Conservation (phyloP, 2,797 vertebrate genomes). For the Alfaro cultratus region DNA sequence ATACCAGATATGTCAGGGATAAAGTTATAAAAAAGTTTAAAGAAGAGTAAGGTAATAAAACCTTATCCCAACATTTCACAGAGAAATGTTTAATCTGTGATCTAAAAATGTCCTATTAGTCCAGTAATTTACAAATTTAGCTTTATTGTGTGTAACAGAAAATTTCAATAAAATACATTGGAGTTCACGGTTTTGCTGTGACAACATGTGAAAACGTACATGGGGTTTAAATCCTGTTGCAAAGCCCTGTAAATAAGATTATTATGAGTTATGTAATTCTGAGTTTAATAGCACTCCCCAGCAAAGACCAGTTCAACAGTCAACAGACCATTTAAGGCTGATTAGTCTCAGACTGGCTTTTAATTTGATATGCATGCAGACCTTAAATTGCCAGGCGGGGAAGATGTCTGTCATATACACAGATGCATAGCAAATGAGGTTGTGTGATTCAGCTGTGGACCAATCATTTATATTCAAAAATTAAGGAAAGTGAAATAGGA, state of each 20-base stretch:
- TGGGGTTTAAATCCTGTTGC: not conserved
- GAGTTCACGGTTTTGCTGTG: not conserved
- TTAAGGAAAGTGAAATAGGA: conserved; percentile 18
- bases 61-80: not conserved
- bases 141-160: not conserved
- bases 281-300: conserved; percentile 56
- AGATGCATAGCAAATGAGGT: conserved; percentile 46
- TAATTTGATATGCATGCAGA: conserved; percentile 76
- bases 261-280: conserved; percentile 62
- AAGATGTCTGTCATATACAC: conserved; percentile 41
- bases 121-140: not conserved
- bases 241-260: conserved; percentile 25
- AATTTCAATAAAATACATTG: not conserved
- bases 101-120: not conserved
- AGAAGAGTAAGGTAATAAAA: not conserved
- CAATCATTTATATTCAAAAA: conserved; percentile 37
- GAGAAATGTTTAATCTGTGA: not conserved
- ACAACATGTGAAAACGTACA: not conserved
- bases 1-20: not conserved
- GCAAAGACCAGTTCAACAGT: conserved; percentile 69
- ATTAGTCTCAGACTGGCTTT: conserved; percentile 76
- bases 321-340: conserved; percentile 75
- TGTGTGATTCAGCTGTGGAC: conserved; percentile 36
- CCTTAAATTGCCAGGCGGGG: conserved; percentile 59
- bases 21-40: not conserved